Percentiles rank a stretch among this genome's conserved stretches.
Conservation (phyloP, 2,113 vertebrate species). For the Shinisaurus crocodilurus region DNA sequence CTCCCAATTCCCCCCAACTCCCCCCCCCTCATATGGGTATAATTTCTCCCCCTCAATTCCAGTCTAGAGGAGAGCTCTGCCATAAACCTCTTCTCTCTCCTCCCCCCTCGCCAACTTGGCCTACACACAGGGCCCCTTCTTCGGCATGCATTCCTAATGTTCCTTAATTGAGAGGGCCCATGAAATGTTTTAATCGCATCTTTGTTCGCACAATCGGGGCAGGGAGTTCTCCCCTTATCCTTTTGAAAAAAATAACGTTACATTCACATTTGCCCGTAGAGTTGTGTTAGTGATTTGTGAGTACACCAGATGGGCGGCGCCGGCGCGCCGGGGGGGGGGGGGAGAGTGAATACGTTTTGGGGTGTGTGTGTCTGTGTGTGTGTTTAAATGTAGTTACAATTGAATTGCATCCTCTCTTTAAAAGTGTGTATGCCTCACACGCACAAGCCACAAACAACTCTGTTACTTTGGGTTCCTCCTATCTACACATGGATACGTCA, state of each 20-base stretch:
- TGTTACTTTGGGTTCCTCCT: not conserved
- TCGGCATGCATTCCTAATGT: not conserved
- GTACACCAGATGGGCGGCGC: not conserved
- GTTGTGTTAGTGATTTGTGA: not conserved
- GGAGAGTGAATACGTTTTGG: not conserved
- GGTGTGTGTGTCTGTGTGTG: not conserved
- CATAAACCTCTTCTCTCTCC: not conserved
- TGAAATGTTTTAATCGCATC: not conserved
- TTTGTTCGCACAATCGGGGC: not conserved
- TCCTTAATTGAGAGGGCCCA: not conserved
- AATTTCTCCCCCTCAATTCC: not conserved
- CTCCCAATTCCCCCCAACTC: no score
- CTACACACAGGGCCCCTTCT: not conserved
- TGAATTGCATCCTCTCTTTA: not conserved
- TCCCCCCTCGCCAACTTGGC: not conserved
- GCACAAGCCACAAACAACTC: not conserved
- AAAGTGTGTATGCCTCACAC: not conserved
- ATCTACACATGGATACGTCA: not conserved
- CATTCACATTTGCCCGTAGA: not conserved
- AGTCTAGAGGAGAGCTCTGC: not conserved
- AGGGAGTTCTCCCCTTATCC: not conserved
- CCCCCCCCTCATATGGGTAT: not conserved
- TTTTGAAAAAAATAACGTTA: not conserved
- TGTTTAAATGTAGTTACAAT: not conserved
- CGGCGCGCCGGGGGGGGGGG: no score